Base-by-base conservation (phyloP, 2,797 vertebrate species). In the Rhinoraja longicauda region DNA sequence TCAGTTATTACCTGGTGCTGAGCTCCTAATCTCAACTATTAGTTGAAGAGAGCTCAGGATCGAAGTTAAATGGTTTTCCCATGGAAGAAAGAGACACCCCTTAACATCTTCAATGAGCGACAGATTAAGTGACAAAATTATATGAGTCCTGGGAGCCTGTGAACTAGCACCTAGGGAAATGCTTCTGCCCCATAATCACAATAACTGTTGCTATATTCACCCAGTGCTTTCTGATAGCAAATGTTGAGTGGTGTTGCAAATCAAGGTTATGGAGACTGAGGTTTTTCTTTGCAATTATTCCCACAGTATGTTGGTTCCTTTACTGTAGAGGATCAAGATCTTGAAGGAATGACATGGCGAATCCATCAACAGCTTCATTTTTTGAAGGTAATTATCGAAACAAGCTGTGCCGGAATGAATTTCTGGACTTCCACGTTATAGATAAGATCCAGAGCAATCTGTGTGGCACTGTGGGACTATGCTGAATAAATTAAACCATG, bases 261-360 rank as follows among this genome's bases (percentile, higher is more conserved):
- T 32, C 62, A 36, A 12, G 21, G n/a, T 36, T 75, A 39, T 57
- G 39, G 67, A 53, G 26, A 19, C 29, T 92, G 64, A 72, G 12
- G 21, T 26, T 92, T 15, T 73, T 53, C 90, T 92, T 39, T 53
- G 90, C 32, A 45, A 92, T 75, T 75, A 73, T 72, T 92, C 67
- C 13, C 94, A 0, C 94, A 99, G 98, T 99, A 99, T 0, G 97
- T 99, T 94, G 99, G 98, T 93, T 99, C 98, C 70, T 99, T 99
- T 94, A 93, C 94, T 0, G 97, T 99, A 94, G 97, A 98, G 0
- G 97, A 98, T 94, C n/a, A 94, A 93, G 97, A 97, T 93, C 94
- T 97, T 93, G 97, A 98, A 94, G 97, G 97, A 72, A 97, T 96
- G 93, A 97, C 96, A 0, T 96, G 96, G 95, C 94, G 93, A 8